These are phyloP conservation scores for Brachypterus glaber DNA, from an alignment of 2,888 invertebrate genomes.

Conservation along the genomic window DNA sequence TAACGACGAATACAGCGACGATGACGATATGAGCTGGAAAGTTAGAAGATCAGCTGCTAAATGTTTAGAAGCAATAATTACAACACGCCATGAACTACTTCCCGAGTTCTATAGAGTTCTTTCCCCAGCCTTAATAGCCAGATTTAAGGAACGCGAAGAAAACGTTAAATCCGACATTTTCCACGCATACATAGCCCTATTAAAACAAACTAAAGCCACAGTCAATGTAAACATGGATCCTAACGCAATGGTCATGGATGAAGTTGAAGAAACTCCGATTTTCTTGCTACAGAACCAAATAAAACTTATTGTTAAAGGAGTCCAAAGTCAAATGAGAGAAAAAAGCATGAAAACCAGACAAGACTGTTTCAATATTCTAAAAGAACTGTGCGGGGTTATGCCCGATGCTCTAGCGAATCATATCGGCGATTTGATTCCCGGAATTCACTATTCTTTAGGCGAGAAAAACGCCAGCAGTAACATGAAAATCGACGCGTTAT, in stretches of 20 bases:
- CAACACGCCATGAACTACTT: conserved; percentile 84
- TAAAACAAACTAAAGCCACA: conserved; percentile 79
- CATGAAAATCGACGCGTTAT: conserved; percentile 95
- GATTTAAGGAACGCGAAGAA: conserved; percentile 98
- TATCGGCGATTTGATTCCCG: conserved; percentile 75
- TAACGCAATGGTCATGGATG: conserved; percentile 50
- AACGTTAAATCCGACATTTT: conserved; percentile 98
- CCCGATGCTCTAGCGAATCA: conserved; percentile 73
- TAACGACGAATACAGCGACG: conserved; percentile 96
- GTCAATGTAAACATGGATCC: conserved; percentile 55
- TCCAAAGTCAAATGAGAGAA: conserved; percentile 77
- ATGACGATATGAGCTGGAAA: conserved; percentile 99
- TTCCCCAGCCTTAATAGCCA: conserved; percentile 81
- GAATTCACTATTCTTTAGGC: conserved; percentile 78
- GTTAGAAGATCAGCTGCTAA: conserved; percentile 94
- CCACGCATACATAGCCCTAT: conserved; percentile 87
- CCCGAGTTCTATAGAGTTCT: conserved; percentile 80
- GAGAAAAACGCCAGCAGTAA: conserved; percentile 93
- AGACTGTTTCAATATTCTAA: conserved; percentile 82
- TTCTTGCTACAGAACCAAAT: conserved; percentile 53
- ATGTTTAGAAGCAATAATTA: conserved; percentile 90
- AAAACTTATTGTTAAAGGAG: conserved; percentile 73
- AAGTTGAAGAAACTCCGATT: conserved; percentile 64
- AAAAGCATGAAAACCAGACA: conserved; percentile 83
- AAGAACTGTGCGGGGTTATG: conserved; percentile 79